phyloP scores from a whole-genome alignment of 2,888 invertebrate genomes.

The Conistra vaccinii region DNA sequence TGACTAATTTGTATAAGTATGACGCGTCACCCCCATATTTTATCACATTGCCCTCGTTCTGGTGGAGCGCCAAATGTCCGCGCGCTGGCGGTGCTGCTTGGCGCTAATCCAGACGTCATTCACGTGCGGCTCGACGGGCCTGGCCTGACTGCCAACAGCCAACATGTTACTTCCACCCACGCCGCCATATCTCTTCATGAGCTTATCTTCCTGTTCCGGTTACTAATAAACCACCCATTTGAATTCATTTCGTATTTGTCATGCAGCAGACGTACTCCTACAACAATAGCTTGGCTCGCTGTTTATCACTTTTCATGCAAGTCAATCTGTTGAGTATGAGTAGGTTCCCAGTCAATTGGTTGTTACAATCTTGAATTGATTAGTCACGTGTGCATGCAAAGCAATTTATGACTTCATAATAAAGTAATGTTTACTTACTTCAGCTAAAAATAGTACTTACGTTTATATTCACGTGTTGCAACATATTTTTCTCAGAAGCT shows the following conservation, averaged over 20 bases:
- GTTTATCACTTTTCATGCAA: conserved; percentile 36
- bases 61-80: conserved; percentile 79
- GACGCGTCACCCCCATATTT: conserved; percentile 68
- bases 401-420: conserved; percentile 41
- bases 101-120: conserved; percentile 78
- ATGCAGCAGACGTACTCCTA: conserved; percentile 13
- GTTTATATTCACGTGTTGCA: conserved; percentile 19
- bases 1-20: conserved; percentile 58
- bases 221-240: conserved; percentile 52
- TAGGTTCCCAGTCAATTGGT: conserved; percentile 44
- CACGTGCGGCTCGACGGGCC: conserved; percentile 72
- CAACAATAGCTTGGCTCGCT: conserved; percentile 18
- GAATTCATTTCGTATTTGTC: conserved; percentile 38
- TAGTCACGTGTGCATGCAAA: conserved; percentile 53
- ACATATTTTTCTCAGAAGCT: conserved; percentile 36
- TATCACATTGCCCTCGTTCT: conserved; percentile 80
- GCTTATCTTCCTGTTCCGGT: conserved; percentile 84
- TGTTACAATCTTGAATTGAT: conserved; percentile 57
- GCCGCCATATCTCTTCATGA: conserved; percentile 67
- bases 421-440: conserved; percentile 47
- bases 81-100: conserved; percentile 72
- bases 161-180: conserved; percentile 75
- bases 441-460: conserved; percentile 24
- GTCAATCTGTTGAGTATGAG: conserved; percentile 38
- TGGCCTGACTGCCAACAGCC: conserved; percentile 58